phyloP scores from a whole-genome alignment of 2,113 vertebrate genomes.

The Dunckerocampus dactyliophorus region DNA sequence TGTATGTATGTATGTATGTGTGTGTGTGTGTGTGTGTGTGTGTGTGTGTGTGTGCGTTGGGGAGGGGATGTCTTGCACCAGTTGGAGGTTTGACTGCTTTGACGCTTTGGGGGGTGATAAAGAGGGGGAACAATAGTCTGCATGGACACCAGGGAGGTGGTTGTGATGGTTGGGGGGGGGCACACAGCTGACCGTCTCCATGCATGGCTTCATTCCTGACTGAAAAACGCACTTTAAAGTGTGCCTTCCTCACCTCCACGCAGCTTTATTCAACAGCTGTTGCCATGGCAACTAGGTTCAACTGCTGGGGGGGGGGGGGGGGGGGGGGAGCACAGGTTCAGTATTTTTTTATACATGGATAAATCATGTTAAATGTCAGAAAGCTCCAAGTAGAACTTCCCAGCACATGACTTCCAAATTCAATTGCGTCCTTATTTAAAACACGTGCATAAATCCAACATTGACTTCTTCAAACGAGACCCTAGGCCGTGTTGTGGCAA shows the following conservation, averaged over 20 bases:
- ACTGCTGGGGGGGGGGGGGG: too few relatives aligned
- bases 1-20: not conserved
- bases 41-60: not conserved
- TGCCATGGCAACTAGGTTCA: not conserved
- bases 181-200: slow-evolving; percentile 24
- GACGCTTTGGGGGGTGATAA: slow-evolving; percentile 31
- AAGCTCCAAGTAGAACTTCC: too few relatives aligned
- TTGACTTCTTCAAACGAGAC: too few relatives aligned
- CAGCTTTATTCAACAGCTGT: not conserved
- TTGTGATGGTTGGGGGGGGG: not conserved
- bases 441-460: too few relatives aligned
- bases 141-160: slow-evolving; percentile 25
- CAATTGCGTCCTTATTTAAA: too few relatives aligned
- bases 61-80: not conserved
- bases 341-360: too few relatives aligned
- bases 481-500: too few relatives aligned
- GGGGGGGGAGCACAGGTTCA: too few relatives aligned
- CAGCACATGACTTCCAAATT: too few relatives aligned
- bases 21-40: slow-evolving; percentile 6
- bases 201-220: slow-evolving; percentile 13
- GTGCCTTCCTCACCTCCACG: not conserved
- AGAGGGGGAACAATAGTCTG: slow-evolving; percentile 35
- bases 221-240: too few relatives aligned
- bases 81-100: slow-evolving; percentile 25
- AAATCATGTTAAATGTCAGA: too few relatives aligned